Evolutionary conservation across 2,888 invertebrate species (phyloP), one percentile per base, ranked within the genome.

Genomic region (Chaitophorus viminalis): DNA sequence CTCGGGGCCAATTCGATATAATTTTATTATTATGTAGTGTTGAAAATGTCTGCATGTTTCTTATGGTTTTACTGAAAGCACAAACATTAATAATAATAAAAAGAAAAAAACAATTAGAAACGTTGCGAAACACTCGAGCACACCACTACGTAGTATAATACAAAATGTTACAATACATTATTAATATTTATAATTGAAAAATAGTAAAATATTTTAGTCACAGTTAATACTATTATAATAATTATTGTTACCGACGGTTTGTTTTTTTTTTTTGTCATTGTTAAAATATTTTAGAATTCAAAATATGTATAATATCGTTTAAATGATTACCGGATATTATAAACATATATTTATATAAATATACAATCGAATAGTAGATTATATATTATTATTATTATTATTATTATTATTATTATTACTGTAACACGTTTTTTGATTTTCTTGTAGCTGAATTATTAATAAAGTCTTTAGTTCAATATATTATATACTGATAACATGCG

Each of bases 391-490:
- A 75, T 83, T 52, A 72, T 72, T 52, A 81, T 70, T 70, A 85
- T 85, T 46, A 54, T 78, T 54, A 54, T 78, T 33, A 31, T 60
- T 46, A 76, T 76, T 52, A 76, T 52, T 33, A 54, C 6, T 86
- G 54, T 78, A 87, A 87, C 79, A 81, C 87, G 81, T 74, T 75
- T 87, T 68, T 87, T 79, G 74, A 79, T 79, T 87, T 79, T 81
- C 79, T 87, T 75, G 87, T 87, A 87, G 87, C 79, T 87, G 46
- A 87, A 87, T 87, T 60, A 81, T 36, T 52, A 81, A 87, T 54
- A 74, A 87, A 81, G 31, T 52, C n/a, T 85, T 85, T 85, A 85
- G 84, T 77, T 85, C 76, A 68, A 77, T 84, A 76, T 18, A 36
- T 5, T 31, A 60, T 2, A 14, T 83, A 36, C 75, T 60, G 39